A percentile compares a stretch with the other conserved stretches of the same genome.
Evolutionary conservation across 2,113 vertebrate genomes (phyloP).

Genomic region (Formicarius rufipectus): DNA sequence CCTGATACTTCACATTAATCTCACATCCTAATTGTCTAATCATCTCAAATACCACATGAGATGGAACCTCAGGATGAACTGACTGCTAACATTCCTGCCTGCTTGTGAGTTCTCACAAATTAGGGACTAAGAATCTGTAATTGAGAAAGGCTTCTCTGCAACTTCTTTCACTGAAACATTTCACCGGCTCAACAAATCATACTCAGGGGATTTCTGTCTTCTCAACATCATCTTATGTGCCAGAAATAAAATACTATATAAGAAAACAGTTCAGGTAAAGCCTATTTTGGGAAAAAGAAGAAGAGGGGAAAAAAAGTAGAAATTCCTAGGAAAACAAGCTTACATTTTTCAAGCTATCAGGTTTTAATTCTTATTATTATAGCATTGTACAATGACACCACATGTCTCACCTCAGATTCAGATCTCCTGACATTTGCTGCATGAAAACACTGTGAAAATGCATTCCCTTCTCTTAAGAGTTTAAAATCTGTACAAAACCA

Average conservation of each 20-base stretch:
- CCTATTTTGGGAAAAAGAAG: neutral
- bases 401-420: neutral
- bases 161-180: neutral
- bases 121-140: neutral
- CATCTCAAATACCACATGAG: conserved; percentile 36
- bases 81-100: neutral
- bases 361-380: neutral
- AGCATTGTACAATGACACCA: neutral
- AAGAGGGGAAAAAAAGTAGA: neutral
- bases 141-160: conserved; percentile 28
- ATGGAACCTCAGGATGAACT: conserved; percentile 15
- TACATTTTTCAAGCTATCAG: neutral
- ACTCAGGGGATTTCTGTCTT: neutral
- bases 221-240: neutral
- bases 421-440: neutral
- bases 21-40: conserved; percentile 37
- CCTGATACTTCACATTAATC: conserved; percentile 45
- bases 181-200: neutral
- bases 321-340: neutral
- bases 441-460: neutral
- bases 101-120: neutral
- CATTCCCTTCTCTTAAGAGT: neutral
- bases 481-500: neutral
- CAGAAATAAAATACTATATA: neutral
- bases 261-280: neutral